Evolutionary conservation across 2,113 vertebrate species (phyloP).

Genomic region (Galemys pyrenaicus): DNA sequence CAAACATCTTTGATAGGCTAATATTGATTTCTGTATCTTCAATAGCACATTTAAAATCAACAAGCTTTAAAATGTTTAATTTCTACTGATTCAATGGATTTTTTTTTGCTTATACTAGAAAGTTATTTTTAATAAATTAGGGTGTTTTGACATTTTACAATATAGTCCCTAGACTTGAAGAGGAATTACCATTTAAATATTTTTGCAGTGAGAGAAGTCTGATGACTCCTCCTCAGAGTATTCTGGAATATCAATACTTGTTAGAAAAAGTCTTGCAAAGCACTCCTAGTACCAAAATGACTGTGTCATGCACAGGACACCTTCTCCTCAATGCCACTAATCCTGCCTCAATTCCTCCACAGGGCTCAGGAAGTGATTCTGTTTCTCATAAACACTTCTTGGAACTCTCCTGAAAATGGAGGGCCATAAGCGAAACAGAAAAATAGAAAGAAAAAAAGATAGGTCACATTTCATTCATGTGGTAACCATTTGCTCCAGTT

Average conservation of each 20-base stretch:
- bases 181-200: conserved; percentile 70
- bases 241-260: not conserved
- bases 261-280: conserved; percentile 35
- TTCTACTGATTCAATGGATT: conserved; percentile 69
- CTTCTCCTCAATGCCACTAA: not conserved
- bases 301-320: not conserved
- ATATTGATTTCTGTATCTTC: conserved; percentile 78
- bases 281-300: not conserved
- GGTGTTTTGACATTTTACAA: conserved; percentile 69
- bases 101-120: conserved; percentile 63
- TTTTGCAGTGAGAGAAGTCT: not conserved
- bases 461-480: not conserved
- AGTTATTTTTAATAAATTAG: conserved; percentile 79
- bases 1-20: conserved; percentile 69
- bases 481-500: not conserved
- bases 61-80: conserved; percentile 77
- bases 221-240: conserved; percentile 38
- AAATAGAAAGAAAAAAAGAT: not conserved
- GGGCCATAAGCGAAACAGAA: conserved; percentile 12
- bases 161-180: conserved; percentile 35
- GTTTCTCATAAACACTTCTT: not conserved
- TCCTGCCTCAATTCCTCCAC: not conserved
- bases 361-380: conserved; percentile 5
- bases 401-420: conserved; percentile 43
- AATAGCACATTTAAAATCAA: conserved; percentile 75